A percentile compares a stretch with the other conserved stretches of the same genome.
These are phyloP conservation scores for Aphelocoma californica DNA, from an alignment of 2,797 vertebrate genomes.

Conservation along the genomic window DNA sequence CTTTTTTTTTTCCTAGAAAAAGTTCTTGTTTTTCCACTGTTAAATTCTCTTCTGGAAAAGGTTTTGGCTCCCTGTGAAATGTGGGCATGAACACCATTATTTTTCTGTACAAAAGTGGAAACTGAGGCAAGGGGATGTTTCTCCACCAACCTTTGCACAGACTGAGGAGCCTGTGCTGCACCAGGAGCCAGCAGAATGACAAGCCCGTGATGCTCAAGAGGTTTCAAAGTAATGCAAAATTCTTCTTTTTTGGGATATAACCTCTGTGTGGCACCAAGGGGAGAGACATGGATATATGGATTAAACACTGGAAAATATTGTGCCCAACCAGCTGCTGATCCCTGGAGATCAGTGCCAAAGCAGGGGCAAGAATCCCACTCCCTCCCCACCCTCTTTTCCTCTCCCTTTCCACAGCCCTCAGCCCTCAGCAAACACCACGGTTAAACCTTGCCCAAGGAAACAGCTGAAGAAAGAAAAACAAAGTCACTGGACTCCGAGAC, in stretches of 20 bases:
- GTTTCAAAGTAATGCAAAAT: not conserved
- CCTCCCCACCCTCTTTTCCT: not conserved
- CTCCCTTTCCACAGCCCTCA: not conserved
- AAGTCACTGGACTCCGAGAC: constrained; percentile 18
- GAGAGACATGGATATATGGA: not conserved
- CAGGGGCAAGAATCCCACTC: rapidly evolving
- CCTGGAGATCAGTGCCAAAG: not conserved
- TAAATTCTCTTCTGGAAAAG: not conserved
- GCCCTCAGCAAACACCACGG: not conserved
- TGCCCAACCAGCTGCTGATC: not conserved
- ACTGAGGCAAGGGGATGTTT: not conserved
- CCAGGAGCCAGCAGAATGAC: not conserved
- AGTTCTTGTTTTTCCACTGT: not conserved
- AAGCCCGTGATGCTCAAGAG: rapidly evolving
- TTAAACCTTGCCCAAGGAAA: constrained; percentile 46
- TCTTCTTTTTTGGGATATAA: not conserved
- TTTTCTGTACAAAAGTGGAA: not conserved
- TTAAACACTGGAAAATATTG: not conserved
- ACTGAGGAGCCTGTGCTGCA: not conserved
- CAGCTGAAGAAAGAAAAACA: constrained; percentile 27
- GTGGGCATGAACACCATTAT: not conserved
- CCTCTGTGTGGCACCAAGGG: rapidly evolving
- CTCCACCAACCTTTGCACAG: not conserved
- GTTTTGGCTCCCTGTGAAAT: not conserved
- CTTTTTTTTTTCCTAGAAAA: not conserved